These are phyloP conservation scores for Philopedon plagiatum DNA, from an alignment of 2,888 invertebrate genomes.

Conservation along the genomic window DNA sequence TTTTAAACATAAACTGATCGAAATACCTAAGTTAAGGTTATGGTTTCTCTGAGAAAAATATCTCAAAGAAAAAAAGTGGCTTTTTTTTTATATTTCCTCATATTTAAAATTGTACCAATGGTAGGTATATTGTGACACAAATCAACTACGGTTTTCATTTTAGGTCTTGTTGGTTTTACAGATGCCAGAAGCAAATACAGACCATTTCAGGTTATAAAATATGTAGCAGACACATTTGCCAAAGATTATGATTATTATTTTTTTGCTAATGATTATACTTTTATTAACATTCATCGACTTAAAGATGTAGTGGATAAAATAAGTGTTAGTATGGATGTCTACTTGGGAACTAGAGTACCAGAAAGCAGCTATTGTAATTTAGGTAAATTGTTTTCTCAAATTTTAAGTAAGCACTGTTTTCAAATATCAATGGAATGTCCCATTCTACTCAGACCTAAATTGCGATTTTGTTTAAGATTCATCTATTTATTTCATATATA, in stretches of 20 bases:
- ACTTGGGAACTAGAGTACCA: slow-evolving; percentile 80
- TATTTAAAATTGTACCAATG: too few relatives aligned
- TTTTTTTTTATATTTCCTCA: too few relatives aligned
- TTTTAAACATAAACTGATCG: too few relatives aligned
- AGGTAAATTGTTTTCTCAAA: slow-evolving; percentile 69
- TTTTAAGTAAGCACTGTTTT: too few relatives aligned
- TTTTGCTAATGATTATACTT: slow-evolving; percentile 87
- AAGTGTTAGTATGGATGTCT: slow-evolving; percentile 88
- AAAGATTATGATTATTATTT: slow-evolving; percentile 96
- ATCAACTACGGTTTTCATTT: slow-evolving; percentile 4
- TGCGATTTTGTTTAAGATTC: too few relatives aligned
- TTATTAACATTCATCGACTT: slow-evolving; percentile 85
- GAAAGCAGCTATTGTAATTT: slow-evolving; percentile 79
- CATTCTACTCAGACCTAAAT: too few relatives aligned
- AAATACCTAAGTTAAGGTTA: too few relatives aligned
- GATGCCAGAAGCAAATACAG: slow-evolving; percentile 83
- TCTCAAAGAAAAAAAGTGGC: too few relatives aligned
- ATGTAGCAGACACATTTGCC: slow-evolving; percentile 89
- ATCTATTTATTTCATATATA: too few relatives aligned
- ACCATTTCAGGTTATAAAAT: slow-evolving; percentile 91
- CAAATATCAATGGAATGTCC: slow-evolving; percentile 17
- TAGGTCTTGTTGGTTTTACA: slow-evolving; percentile 85
- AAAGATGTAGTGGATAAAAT: slow-evolving; percentile 80
- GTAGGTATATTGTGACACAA: too few relatives aligned
- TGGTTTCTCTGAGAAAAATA: too few relatives aligned